A percentile compares a stretch with the other conserved stretches of the same genome.
Conservation (phyloP, 2,888 invertebrate genomes). For the Plebejus anna region DNA sequence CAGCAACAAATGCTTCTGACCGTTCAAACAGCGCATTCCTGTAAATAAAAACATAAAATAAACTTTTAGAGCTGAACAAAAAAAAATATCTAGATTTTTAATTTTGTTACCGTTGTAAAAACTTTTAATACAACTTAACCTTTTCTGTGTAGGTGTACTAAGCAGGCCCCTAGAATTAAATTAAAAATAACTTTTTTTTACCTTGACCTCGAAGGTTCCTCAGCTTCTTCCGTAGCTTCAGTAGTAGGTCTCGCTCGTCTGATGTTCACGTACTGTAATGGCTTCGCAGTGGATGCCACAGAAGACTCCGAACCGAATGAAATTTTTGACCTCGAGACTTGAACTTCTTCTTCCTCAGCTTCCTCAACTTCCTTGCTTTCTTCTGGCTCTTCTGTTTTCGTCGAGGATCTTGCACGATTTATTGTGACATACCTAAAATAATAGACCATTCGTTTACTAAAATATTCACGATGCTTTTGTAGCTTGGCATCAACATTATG, state of each 20-base stretch:
- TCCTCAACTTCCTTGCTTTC: slow-evolving; percentile 49
- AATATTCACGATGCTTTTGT: background rate
- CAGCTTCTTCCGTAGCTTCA: slow-evolving; percentile 52
- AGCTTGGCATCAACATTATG: too few species aligned
- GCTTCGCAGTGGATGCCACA: slow-evolving; percentile 59
- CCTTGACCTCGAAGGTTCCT: slow-evolving; percentile 55
- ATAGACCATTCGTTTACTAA: slow-evolving; percentile 5
- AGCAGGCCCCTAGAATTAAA: too few species aligned
- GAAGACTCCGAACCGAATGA: slow-evolving; percentile 44
- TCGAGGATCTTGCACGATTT: slow-evolving; percentile 79
- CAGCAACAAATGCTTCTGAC: slow-evolving; percentile 53
- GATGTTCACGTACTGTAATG: slow-evolving; percentile 85
- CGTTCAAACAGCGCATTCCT: slow-evolving; percentile 72
- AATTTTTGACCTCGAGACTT: slow-evolving; percentile 45
- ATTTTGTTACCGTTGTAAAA: too few species aligned
- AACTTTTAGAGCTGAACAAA: background rate
- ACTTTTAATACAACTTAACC: too few species aligned
- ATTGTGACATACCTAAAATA: slow-evolving; percentile 77
- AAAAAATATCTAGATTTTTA: too few species aligned
- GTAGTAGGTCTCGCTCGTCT: slow-evolving; percentile 81
- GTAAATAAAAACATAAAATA: slow-evolving; percentile 33
- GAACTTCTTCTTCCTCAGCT: slow-evolving; percentile 47
- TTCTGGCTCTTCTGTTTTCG: slow-evolving; percentile 51
- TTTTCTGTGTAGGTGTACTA: too few species aligned
- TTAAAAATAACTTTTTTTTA: slow-evolving; percentile 14